Evolutionary conservation across 2,888 invertebrate species (phyloP), one percentile per base, ranked within the genome.

Genomic region (Caenorhabditis sp.): DNA sequence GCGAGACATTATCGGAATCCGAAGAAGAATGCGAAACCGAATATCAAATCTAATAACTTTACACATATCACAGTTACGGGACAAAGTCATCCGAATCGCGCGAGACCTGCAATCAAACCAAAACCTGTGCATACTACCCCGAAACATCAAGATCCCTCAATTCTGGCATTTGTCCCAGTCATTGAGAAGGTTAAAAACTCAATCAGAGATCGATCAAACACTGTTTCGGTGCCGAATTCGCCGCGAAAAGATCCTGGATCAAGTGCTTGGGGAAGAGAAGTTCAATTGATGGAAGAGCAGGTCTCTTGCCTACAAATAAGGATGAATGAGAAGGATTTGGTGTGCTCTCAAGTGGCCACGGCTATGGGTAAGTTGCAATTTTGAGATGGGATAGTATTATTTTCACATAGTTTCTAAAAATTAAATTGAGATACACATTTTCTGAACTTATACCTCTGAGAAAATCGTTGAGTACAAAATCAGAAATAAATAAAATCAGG

Each of bases 1-100:
- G 92, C 92, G 0, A 88, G 92, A 20, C 89, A 90, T 82, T 87
- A 90, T 36, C 78, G 89, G 67, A 89, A 90, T 73, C 90, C 90
- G 8, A 87, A 88, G 89, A 87, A 88, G 80, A 83, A 87, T 67
- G 87, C 88, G 5, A 81, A 86, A 17, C 89, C 89, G 1, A 82
- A 82, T 14, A 57, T 68, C 14, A 70, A 70, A 14, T 61, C 63
- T 12, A 70, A 71, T 53, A 78, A 83, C 61, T 85, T 80, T 59
- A 56, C 82, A 12, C 83, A 80, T 49, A 74, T 85, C 52, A 84
- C 85, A 1, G 72, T 81, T n/a, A 66, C 82, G 23, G 86, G 85
- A 21, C 65, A 72, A 31, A 75, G 76, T 58, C 84, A 84, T 70
- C 84, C 85, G 17, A 85, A 85, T 52, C 36, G 43, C 56, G 4